Evolutionary conservation across 2,797 vertebrate genomes (phyloP).

Genomic region (Aulostomus chinensis): DNA sequence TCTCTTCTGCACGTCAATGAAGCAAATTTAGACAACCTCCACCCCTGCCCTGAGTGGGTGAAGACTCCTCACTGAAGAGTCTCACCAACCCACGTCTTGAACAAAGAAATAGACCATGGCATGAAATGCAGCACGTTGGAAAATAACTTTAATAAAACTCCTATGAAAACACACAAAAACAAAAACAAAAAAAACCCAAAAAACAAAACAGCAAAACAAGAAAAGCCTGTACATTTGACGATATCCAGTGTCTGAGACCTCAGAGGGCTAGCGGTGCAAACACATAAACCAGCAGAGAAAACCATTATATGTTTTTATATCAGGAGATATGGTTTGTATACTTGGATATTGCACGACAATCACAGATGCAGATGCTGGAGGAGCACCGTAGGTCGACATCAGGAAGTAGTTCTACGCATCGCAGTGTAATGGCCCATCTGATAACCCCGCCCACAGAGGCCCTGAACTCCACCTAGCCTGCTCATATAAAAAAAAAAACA

Average conservation of each 20-base stretch:
- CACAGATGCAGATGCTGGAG: conserved; percentile 61
- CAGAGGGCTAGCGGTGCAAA: conserved; percentile 69
- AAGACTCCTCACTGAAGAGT: no score
- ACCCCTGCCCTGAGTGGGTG: conserved; percentile 1
- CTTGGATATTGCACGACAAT: conserved; percentile 79
- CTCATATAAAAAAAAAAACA: conserved; percentile 58
- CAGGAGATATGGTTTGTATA: conserved; percentile 52
- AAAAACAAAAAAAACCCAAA: conserved; percentile 73
- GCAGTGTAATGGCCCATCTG: conserved; percentile 50
- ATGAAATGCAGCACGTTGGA: conserved; percentile 52
- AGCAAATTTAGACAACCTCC: conserved; percentile 1
- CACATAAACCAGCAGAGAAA: conserved; percentile 63
- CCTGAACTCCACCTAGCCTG: conserved; percentile 38
- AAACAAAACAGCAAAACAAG: conserved; percentile 62
- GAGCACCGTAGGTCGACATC: conserved; percentile 49
- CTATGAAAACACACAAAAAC: conserved; percentile 67
- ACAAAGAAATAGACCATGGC: conserved; percentile 9
- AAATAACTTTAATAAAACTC: conserved; percentile 83
- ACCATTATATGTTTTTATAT: conserved; percentile 53
- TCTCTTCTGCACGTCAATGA: no score
- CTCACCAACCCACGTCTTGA: conserved; percentile 8
- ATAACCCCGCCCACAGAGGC: conserved; percentile 30
- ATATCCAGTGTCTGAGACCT: conserved; percentile 79
- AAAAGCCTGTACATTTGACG: conserved; percentile 78
- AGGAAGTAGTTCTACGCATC: conserved; percentile 53